These are phyloP conservation scores for Eubasilissa splendida DNA, from an alignment of 2,888 invertebrate genomes.

Conservation along the genomic window DNA sequence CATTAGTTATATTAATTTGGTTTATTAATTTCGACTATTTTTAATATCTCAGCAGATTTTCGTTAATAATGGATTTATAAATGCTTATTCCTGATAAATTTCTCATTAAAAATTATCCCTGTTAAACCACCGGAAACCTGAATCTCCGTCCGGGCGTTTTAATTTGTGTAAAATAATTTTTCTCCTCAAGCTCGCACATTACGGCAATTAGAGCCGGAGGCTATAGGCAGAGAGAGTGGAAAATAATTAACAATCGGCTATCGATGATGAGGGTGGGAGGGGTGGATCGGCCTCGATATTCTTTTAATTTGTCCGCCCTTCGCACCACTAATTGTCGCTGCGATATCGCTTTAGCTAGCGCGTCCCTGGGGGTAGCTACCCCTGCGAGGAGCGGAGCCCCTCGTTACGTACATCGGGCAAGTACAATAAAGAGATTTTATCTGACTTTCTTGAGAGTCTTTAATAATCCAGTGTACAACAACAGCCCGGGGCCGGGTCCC, in stretches of 20 bases:
- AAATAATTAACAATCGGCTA: conserved; percentile 54
- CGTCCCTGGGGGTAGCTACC: conserved; percentile 8
- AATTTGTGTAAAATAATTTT: conserved; percentile 30
- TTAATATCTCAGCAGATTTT: background rate
- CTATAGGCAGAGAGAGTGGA: conserved; percentile 16
- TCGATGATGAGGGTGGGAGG: conserved; percentile 34
- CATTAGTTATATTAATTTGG: no score
- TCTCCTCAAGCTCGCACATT: conserved; percentile 2
- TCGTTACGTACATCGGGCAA: conserved; percentile 16
- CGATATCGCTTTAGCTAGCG: conserved; percentile 30
- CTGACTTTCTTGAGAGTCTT: conserved; percentile 22
- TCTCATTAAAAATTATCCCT: conserved; percentile 29
- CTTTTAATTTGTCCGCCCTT: conserved; percentile 55
- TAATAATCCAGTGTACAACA: conserved; percentile 32
- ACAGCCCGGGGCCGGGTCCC: background rate
- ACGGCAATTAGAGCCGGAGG: conserved; percentile 35
- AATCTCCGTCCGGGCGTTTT: conserved; percentile 18
- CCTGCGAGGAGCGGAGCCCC: background rate
- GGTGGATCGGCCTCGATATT: conserved; percentile 47
- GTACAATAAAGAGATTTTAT: conserved; percentile 45
- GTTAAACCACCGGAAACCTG: conserved; percentile 22
- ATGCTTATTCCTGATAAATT: conserved; percentile 11
- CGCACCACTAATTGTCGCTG: conserved; percentile 56
- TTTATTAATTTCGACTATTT: background rate
- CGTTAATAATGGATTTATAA: background rate